These are phyloP conservation scores for Ciona savignyi DNA, from an alignment of 23 tunicate species.

Conservation along the genomic window DNA sequence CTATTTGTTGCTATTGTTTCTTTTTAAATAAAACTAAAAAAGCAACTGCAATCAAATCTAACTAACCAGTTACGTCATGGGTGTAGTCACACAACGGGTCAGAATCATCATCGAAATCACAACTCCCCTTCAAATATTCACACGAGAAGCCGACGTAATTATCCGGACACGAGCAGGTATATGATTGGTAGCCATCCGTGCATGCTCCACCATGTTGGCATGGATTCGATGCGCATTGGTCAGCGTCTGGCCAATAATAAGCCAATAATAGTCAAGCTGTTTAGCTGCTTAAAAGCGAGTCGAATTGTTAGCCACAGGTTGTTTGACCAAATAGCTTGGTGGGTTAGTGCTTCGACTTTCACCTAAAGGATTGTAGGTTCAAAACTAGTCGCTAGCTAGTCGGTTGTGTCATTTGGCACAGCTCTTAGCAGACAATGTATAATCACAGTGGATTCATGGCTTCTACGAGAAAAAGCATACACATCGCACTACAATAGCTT, in stretches of 20 bases:
- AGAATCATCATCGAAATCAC: conserved; percentile 66
- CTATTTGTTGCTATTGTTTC: neutral
- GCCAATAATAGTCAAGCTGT: no score
- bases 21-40: neutral
- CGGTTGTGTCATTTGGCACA: no score
- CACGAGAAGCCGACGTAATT: conserved; percentile 46
- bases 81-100: conserved; percentile 24
- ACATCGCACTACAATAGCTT: no score
- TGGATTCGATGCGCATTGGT: conserved; percentile 51
- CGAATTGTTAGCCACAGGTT: no score
- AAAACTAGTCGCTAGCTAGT: no score
- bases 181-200: conserved; percentile 37
- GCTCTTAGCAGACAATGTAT: no score
- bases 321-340: no score
- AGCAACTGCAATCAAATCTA: neutral
- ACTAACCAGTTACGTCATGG: conserved; percentile 25
- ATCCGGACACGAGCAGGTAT: conserved; percentile 20
- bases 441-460: no score
- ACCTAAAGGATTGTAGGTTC: no score
- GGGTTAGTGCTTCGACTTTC: no score
- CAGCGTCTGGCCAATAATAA: conserved; percentile 10
- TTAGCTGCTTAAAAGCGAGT: no score
- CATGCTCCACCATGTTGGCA: conserved; percentile 72
- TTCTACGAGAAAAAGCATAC: no score
- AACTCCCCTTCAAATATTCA: conserved; percentile 64